Evolutionary conservation across 2,888 invertebrate species (phyloP).

Genomic region (Paralinhomoeus sp.): DNA sequence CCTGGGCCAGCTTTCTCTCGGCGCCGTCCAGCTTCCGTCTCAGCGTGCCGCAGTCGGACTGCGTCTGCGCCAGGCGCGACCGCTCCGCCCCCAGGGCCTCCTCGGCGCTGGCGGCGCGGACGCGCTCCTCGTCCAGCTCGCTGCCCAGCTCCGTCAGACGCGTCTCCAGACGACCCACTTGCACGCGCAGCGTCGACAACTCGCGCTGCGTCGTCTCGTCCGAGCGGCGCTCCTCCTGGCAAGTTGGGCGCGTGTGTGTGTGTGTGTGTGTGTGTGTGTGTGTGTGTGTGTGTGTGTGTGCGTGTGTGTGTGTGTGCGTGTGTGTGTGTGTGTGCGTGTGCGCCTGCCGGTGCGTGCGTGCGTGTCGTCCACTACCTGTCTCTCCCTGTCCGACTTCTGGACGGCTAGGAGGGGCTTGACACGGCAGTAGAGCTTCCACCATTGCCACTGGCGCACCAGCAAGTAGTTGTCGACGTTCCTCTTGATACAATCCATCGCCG

Average conservation of each 20-base stretch:
- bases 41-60: constrained; percentile 64
- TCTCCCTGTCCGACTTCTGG: neutral
- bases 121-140: constrained; percentile 73
- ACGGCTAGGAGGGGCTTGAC: constrained; percentile 48
- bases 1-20: constrained; percentile 54
- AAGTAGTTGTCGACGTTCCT: constrained; percentile 76
- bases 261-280: no score
- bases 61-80: constrained; percentile 22
- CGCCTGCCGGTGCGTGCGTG: no score
- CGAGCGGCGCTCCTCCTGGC: constrained; percentile 52
- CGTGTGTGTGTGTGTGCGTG: no score
- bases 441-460: constrained; percentile 77
- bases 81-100: constrained; percentile 59
- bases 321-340: no score
- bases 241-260: no score
- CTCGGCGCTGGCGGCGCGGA: constrained; percentile 60
- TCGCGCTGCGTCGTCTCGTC: constrained; percentile 68
- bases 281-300: no score
- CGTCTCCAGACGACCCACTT: constrained; percentile 65
- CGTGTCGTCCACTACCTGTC: no score
- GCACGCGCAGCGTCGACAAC: constrained; percentile 55
- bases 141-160: constrained; percentile 46
- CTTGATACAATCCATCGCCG: constrained; percentile 70
- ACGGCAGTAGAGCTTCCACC: constrained; percentile 80
- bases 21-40: no score